A percentile compares a stretch with the other conserved stretches of the same genome.
These are phyloP conservation scores for Drosophila gaucha DNA, from an alignment of 2,888 invertebrate species.

Conservation along the genomic window DNA sequence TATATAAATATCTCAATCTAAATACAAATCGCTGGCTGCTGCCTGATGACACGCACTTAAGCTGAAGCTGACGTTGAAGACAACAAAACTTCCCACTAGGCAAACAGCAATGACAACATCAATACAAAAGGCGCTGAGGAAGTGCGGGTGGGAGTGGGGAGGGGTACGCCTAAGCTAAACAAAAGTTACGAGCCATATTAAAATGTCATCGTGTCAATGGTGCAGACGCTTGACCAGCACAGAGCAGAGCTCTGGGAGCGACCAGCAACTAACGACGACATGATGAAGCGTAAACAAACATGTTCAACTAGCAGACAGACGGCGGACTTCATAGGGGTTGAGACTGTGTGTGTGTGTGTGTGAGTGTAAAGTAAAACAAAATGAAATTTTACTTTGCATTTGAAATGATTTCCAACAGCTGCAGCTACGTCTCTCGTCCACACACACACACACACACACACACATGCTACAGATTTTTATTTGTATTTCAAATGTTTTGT, in stretches of 20 bases:
- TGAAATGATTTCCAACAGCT: conserved; percentile 71
- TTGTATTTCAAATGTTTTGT: conserved; percentile 79
- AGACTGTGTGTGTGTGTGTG: not conserved
- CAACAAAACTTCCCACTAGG: conserved; percentile 36
- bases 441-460: conserved; percentile 14
- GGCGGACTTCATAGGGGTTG: conserved; percentile 19
- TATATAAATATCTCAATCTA: conserved; percentile 37
- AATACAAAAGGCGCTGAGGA: conserved; percentile 33
- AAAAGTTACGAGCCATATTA: conserved; percentile 78
- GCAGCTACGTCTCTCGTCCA: conserved; percentile 27
- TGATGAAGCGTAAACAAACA: conserved; percentile 82
- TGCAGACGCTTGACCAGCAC: conserved; percentile 59
- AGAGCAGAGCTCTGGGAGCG: conserved; percentile 11
- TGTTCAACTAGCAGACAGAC: conserved; percentile 70
- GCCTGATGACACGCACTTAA: conserved; percentile 63
- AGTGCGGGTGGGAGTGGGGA: not conserved
- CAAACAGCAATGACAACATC: conserved; percentile 72
- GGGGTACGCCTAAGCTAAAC: conserved; percentile 58
- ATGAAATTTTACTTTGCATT: conserved; percentile 79
- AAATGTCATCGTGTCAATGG: conserved; percentile 78
- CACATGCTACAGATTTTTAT: conserved; percentile 68
- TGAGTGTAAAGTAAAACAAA: conserved; percentile 70
- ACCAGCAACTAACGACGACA: conserved; percentile 76
- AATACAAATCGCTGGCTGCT: conserved; percentile 58
- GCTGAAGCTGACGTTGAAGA: conserved; percentile 55